Conservation (phyloP, 2,797 vertebrate species). For the Hemibagrus guttatus region DNA sequence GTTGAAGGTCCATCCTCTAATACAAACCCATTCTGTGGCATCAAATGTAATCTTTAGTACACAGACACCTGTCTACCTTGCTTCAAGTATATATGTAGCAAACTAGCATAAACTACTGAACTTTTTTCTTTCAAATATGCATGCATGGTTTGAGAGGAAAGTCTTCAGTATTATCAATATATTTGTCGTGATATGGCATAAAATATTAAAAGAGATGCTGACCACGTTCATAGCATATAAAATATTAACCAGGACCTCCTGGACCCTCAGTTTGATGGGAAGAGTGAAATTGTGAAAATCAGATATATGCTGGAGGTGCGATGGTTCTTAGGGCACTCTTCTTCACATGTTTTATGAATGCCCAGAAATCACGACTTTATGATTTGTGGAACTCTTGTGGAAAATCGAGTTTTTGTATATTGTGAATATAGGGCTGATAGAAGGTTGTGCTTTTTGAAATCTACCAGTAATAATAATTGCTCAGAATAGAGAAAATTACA, state of each 20-base stretch:
- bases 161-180: background rate
- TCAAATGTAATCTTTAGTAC: background rate
- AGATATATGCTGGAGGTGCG: conserved; percentile 19
- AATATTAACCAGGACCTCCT: conserved; percentile 22
- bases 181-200: background rate
- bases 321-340: conserved; percentile 13
- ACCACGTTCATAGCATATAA: conserved; percentile 18
- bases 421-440: background rate
- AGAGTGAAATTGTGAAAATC: conserved; percentile 16
- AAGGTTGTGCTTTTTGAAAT: background rate
- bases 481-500: background rate
- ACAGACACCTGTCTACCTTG: background rate
- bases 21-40: background rate
- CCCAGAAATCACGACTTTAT: conserved; percentile 14
- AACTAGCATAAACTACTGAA: background rate
- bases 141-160: conserved; percentile 1
- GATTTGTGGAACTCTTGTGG: background rate
- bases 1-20: background rate
- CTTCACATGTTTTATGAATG: conserved; percentile 25
- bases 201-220: conserved; percentile 20
- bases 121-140: background rate
- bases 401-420: background rate
- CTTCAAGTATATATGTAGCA: background rate
- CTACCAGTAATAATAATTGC: background rate
- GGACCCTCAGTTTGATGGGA: conserved; percentile 11